A percentile compares a stretch with the other conserved stretches of the same genome.
Conservation (phyloP, 53 echinoderm and acorn worm genomes). For the Stichopus horrens region DNA sequence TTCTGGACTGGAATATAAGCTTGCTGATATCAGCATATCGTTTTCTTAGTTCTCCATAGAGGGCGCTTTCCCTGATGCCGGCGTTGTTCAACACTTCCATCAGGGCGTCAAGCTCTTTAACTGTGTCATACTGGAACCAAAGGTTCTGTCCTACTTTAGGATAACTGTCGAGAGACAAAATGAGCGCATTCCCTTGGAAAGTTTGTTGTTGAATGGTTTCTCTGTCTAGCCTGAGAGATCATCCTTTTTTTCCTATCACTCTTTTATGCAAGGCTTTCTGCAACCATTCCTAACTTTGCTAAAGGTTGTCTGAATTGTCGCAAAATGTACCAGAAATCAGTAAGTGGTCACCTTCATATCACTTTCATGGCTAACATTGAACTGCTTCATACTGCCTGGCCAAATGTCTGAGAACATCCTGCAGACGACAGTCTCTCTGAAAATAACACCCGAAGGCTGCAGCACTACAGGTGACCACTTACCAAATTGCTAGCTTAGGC, state of each 20-base stretch:
- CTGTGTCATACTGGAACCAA: constrained; percentile 93
- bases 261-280: neutral
- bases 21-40: constrained; percentile 72
- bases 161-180: constrained; percentile 47
- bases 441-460: no score
- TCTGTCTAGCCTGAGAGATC: no score
- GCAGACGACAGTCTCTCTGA: no score
- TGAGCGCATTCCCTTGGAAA: neutral
- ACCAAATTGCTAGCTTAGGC: no score
- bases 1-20: constrained; percentile 63
- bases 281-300: no score
- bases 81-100: constrained; percentile 74
- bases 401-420: no score
- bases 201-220: neutral
- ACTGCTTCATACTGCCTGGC: no score
- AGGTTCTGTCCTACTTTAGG: constrained; percentile 94
- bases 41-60: constrained; percentile 70
- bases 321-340: no score
- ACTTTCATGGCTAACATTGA: no score
- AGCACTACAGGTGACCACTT: no score
- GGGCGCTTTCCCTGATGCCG: constrained; percentile 87
- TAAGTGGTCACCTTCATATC: no score
- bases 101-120: constrained; percentile 74
- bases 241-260: neutral
- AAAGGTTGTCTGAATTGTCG: no score